Percentiles rank a stretch among this genome's conserved stretches.
These are phyloP conservation scores for Agonum fuliginosum DNA, from an alignment of 2,888 invertebrate species.

Conservation along the genomic window DNA sequence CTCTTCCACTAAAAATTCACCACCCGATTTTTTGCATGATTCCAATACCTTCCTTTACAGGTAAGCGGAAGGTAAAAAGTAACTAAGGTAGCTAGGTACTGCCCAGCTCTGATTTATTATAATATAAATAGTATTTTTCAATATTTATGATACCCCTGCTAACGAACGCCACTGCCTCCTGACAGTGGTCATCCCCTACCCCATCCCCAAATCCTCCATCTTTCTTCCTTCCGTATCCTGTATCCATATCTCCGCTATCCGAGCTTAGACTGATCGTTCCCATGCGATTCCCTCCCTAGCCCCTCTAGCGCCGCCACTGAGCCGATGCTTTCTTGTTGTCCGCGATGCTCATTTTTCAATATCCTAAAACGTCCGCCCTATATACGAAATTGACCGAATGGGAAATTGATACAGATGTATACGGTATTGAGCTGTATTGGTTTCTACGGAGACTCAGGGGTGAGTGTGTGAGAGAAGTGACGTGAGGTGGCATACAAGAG, in stretches of 20 bases:
- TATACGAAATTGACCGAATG: constrained; percentile 70
- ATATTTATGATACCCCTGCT: too few species aligned
- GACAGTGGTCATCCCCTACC: constrained; percentile 34
- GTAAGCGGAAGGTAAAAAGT: too few species aligned
- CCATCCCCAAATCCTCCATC: too few species aligned
- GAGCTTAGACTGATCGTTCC: constrained; percentile 57
- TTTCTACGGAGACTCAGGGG: background rate
- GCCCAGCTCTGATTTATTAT: too few species aligned
- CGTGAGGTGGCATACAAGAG: constrained; percentile 7
- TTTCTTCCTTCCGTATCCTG: too few species aligned
- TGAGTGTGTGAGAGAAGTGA: background rate
- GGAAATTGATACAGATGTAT: constrained; percentile 67
- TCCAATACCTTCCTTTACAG: too few species aligned
- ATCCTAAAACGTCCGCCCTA: constrained; percentile 70
- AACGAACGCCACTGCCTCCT: constrained; percentile 16
- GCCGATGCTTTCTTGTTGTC: constrained; percentile 53
- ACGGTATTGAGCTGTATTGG: constrained; percentile 51
- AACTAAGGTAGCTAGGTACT: too few species aligned
- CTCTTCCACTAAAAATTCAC: too few species aligned
- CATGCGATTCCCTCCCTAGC: constrained; percentile 35
- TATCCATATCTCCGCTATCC: constrained; percentile 22
- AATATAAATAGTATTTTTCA: too few species aligned
- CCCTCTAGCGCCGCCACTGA: constrained; percentile 5
- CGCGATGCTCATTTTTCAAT: constrained; percentile 70
- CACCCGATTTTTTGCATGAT: too few species aligned